Evolutionary conservation across 1,140 invertebrate species (phyloP).

Genomic region (Proales similis): DNA sequence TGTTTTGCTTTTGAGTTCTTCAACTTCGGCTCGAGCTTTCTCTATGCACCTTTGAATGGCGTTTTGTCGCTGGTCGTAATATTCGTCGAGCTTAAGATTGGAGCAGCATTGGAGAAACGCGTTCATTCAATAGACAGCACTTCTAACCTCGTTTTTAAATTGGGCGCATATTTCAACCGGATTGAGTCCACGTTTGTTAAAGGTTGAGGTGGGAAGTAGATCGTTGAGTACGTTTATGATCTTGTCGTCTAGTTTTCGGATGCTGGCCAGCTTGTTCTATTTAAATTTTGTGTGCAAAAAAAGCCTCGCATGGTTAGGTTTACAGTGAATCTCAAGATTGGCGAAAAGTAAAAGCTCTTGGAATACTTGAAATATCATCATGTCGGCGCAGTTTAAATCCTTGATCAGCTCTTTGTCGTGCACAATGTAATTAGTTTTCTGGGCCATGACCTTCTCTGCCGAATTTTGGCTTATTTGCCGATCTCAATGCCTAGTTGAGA

Average conservation of each 20-base stretch:
- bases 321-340: neutral
- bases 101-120: neutral
- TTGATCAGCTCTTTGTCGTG: constrained; percentile 11
- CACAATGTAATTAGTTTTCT: no score
- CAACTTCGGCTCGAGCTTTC: constrained; percentile 23
- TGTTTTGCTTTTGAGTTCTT: constrained; percentile 10
- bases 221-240: constrained; percentile 33
- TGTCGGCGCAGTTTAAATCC: constrained; percentile 26
- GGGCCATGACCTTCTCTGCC: no score
- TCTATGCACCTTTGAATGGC: constrained; percentile 32
- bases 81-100: constrained; percentile 3
- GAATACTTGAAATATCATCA: constrained; percentile 31
- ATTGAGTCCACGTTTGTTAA: constrained; percentile 14
- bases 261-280: constrained; percentile 15
- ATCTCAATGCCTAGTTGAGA: no score
- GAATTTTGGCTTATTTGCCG: no score
- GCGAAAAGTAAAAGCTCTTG: no score
- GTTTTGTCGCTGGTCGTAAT: constrained; percentile 32
- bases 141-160: constrained; percentile 33
- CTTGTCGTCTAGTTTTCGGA: constrained; percentile 35
- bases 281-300: neutral
- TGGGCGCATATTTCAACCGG: constrained; percentile 26
- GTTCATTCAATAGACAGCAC: no score
- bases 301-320: neutral
- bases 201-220: constrained; percentile 19